Conservation (phyloP, 2,113 vertebrate species). For the Epinephelus cyanopodus region DNA sequence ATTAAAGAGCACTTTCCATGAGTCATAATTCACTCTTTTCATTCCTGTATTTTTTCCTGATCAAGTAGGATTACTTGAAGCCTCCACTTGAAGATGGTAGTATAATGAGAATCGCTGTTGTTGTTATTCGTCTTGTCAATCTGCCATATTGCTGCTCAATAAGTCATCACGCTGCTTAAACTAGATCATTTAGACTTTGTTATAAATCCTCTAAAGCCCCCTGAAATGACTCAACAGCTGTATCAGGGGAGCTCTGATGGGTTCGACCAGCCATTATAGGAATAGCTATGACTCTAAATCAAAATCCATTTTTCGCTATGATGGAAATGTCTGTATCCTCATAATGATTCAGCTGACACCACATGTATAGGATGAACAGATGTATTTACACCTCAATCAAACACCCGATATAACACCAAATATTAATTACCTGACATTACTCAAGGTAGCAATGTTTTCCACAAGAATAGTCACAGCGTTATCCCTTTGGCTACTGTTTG, state of each 20-base stretch:
- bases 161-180: constrained; percentile 36
- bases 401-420: background rate
- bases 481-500: constrained; percentile 12
- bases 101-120: constrained; percentile 13
- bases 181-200: constrained; percentile 38
- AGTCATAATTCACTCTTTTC: constrained; percentile 46
- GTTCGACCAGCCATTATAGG: background rate
- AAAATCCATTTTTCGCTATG: background rate
- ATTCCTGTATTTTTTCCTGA: constrained; percentile 22
- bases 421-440: constrained; percentile 21
- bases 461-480: background rate
- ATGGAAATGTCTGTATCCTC: background rate
- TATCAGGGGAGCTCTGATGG: background rate
- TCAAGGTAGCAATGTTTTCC: constrained; percentile 6
- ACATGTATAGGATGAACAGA: background rate
- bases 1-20: constrained; percentile 50
- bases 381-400: background rate
- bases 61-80: constrained; percentile 51
- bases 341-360: background rate
- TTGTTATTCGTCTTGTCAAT: constrained; percentile 30
- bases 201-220: constrained; percentile 29
- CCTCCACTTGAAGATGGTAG: constrained; percentile 19
- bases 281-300: background rate
- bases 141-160: constrained; percentile 4
- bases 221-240: constrained; percentile 25